phyloP scores from a whole-genome alignment of 2,888 invertebrate genomes.

The Amphiduros pacificus region DNA sequence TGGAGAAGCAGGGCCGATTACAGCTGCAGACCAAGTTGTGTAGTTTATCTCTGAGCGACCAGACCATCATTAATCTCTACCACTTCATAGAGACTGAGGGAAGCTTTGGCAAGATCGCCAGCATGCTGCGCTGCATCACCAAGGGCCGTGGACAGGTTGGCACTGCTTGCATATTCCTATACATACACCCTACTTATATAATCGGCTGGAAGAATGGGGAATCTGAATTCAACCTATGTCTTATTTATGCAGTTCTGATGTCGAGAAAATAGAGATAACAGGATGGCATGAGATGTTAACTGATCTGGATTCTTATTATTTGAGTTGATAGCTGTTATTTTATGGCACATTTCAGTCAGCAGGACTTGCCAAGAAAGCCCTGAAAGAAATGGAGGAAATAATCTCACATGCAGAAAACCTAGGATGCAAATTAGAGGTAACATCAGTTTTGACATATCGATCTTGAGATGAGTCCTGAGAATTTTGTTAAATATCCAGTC shows the following conservation, averaged over 20 bases:
- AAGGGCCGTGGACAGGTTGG: constrained; percentile 71
- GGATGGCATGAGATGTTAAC: too few species aligned
- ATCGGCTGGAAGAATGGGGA: too few species aligned
- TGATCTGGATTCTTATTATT: not conserved
- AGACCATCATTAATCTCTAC: constrained; percentile 68
- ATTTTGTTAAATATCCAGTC: too few species aligned
- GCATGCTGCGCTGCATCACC: constrained; percentile 69
- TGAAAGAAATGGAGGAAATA: constrained; percentile 76
- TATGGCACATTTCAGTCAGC: constrained; percentile 31
- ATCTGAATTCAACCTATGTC: too few species aligned
- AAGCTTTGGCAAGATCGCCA: constrained; percentile 66
- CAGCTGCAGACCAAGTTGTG: constrained; percentile 74
- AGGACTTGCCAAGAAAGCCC: constrained; percentile 69
- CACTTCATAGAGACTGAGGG: constrained; percentile 72
- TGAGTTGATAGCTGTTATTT: not conserved
- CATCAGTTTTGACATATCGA: too few species aligned
- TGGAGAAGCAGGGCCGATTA: constrained; percentile 51
- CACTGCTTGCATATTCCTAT: too few species aligned
- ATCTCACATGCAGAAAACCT: constrained; percentile 72
- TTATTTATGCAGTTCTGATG: too few species aligned
- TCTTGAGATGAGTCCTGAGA: too few species aligned
- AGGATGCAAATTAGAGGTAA: constrained; percentile 60
- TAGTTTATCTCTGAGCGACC: constrained; percentile 71
- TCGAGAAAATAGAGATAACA: too few species aligned
- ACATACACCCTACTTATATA: too few species aligned